Evolutionary conservation across 1,140 invertebrate species (phyloP).

Genomic region (Magallana gigas): DNA sequence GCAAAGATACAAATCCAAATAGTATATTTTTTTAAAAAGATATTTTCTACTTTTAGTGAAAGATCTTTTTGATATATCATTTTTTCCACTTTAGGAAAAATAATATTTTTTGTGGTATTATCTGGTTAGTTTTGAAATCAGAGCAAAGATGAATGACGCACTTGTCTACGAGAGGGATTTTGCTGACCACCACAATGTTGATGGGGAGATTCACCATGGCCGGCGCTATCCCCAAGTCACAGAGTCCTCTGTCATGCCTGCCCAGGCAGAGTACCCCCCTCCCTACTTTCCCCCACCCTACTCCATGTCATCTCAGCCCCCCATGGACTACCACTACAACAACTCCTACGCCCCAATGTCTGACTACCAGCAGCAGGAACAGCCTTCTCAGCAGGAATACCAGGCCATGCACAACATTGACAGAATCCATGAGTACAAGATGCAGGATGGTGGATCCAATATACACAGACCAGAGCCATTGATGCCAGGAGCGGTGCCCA

Average conservation of each 20-base stretch:
- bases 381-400: constrained; percentile 41
- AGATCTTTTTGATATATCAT: background rate
- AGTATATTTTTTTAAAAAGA: background rate
- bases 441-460: constrained; percentile 32
- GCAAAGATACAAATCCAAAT: background rate
- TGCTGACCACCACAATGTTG: background rate
- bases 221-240: background rate
- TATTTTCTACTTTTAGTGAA: background rate
- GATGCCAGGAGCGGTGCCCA: background rate
- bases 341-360: constrained; percentile 10
- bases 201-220: background rate
- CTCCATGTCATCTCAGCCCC: constrained; percentile 29
- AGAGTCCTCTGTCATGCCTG: background rate
- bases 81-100: too few relatives aligned
- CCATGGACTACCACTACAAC: constrained; percentile 30
- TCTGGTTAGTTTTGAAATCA: background rate
- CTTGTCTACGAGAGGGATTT: background rate
- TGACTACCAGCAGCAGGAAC: constrained; percentile 44
- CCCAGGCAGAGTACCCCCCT: background rate
- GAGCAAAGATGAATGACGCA: constrained; percentile 9
- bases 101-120: too few relatives aligned
- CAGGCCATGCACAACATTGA: constrained; percentile 33
- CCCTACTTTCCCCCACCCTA: constrained; percentile 29
- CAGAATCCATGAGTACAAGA: constrained; percentile 49
- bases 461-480: constrained; percentile 35